Conservation (phyloP, 2,113 vertebrate species). For the Oriolus oriolus region DNA sequence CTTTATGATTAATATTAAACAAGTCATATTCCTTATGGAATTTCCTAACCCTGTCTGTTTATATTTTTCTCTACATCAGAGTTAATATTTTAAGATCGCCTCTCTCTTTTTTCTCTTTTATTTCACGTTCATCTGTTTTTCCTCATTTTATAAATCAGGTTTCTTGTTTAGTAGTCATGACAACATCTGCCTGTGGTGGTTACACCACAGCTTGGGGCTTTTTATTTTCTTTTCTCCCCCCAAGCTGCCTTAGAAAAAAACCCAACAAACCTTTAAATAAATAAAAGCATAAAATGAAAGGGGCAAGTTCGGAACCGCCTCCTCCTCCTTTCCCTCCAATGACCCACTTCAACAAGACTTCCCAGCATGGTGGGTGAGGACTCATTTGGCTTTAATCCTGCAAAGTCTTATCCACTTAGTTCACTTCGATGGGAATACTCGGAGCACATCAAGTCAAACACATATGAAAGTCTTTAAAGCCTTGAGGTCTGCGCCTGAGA, state of each 20-base stretch:
- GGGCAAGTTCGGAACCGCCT: neutral
- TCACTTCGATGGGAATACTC: constrained; percentile 32
- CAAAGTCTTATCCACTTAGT: constrained; percentile 60
- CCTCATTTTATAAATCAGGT: constrained; percentile 47
- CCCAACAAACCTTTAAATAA: constrained; percentile 6
- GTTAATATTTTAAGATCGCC: constrained; percentile 26
- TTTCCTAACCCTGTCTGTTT: constrained; percentile 53
- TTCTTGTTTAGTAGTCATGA: constrained; percentile 64
- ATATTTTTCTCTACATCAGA: constrained; percentile 47
- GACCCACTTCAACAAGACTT: constrained; percentile 42
- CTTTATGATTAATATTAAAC: constrained; percentile 63
- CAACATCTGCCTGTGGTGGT: constrained; percentile 42
- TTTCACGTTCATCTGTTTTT: constrained; percentile 49
- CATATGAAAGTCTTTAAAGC: constrained; percentile 53
- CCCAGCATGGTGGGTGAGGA: constrained; percentile 61
- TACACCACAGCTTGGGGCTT: constrained; percentile 39
- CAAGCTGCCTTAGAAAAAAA: neutral
- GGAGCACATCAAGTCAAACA: constrained; percentile 7
- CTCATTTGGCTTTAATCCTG: constrained; percentile 42
- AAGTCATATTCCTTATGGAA: constrained; percentile 48
- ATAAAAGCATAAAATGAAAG: constrained; percentile 41
- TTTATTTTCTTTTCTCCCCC: neutral
- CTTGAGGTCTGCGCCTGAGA: neutral
- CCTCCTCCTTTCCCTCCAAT: constrained; percentile 32
- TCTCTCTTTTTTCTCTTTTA: neutral